Evolutionary conservation across 2,113 vertebrate genomes (phyloP).

Genomic region (Paedocypris sp.): DNA sequence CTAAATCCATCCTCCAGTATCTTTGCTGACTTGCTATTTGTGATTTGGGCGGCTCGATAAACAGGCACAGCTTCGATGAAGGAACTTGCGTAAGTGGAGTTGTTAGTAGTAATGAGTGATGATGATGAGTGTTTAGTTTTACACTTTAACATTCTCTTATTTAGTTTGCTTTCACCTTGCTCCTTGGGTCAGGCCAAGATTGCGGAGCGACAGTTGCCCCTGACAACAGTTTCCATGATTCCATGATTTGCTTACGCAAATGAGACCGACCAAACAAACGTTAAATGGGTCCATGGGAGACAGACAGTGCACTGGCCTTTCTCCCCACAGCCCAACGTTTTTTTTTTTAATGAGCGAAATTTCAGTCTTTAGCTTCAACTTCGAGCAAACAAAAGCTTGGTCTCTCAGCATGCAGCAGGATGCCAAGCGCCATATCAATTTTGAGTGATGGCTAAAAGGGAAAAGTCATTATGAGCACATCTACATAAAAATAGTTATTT

Average conservation of each 20-base stretch:
- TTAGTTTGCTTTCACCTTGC: neutral
- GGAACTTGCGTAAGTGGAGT: neutral
- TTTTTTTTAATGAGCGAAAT: constrained; percentile 13
- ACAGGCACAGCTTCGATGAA: too few relatives aligned
- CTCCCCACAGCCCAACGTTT: neutral
- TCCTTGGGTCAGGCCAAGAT: neutral
- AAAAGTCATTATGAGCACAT: neutral
- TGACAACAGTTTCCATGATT: constrained; percentile 19
- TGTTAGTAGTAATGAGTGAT: too few relatives aligned
- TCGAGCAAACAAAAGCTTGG: neutral
- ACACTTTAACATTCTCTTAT: neutral
- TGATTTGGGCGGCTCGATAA: neutral
- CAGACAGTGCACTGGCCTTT: neutral
- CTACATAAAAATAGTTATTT: neutral
- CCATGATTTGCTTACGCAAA: constrained; percentile 1
- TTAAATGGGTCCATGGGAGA: neutral
- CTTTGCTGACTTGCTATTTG: too few relatives aligned
- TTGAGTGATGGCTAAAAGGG: constrained; percentile 7
- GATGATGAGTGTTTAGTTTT: neutral
- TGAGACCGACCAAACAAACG: neutral
- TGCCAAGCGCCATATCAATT: neutral
- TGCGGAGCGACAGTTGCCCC: neutral
- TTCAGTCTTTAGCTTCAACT: neutral
- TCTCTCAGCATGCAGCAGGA: neutral
- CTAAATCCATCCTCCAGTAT: too few relatives aligned